These are phyloP conservation scores for Lithophane socia DNA, from an alignment of 2,888 invertebrate species.

Conservation along the genomic window DNA sequence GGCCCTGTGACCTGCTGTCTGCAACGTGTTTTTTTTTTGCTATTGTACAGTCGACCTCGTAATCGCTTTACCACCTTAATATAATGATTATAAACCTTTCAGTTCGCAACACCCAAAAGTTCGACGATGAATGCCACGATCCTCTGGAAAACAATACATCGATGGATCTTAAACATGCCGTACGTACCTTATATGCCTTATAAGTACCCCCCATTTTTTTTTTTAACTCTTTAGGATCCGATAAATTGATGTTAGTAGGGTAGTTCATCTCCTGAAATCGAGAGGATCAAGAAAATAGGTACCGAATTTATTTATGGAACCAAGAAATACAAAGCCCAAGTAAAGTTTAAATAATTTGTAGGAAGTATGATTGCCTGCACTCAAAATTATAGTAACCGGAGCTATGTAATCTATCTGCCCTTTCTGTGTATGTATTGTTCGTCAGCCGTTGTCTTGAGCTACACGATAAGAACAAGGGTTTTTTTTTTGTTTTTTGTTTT, in stretches of 20 bases:
- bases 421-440: neutral
- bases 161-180: slow-evolving; percentile 4
- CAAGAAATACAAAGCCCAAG: neutral
- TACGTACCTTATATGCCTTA: neutral
- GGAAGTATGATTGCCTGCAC: neutral
- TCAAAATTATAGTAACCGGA: neutral
- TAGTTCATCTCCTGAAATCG: no score
- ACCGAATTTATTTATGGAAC: neutral
- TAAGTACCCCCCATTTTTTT: neutral
- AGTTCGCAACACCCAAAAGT: slow-evolving; percentile 20
- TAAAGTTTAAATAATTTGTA: neutral
- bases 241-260: no score
- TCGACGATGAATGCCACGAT: neutral
- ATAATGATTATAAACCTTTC: slow-evolving; percentile 11
- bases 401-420: neutral
- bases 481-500: no score
- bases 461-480: neutral
- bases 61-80: neutral
- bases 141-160: slow-evolving; percentile 1
- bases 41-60: neutral
- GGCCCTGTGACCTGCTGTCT: no score
- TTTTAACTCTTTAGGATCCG: neutral
- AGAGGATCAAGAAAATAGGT: neutral
- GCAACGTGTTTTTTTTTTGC: neutral
- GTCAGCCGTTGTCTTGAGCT: neutral